Evolutionary conservation across 2,797 vertebrate genomes (phyloP).

Genomic region (Sphenodon punctatus): DNA sequence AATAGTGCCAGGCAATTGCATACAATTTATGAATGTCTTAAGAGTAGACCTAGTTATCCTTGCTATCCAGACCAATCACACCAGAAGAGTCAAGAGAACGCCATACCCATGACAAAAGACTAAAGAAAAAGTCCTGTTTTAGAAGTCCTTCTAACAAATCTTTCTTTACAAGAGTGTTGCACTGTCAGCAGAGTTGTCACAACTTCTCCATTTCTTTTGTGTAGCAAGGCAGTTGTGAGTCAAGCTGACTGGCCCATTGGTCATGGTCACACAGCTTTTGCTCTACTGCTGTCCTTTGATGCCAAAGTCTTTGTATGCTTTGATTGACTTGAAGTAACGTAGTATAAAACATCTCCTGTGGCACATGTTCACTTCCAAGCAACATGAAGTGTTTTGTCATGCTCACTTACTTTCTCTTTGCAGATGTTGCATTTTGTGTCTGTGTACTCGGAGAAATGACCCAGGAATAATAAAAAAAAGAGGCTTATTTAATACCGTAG

Average conservation of each 20-base stretch:
- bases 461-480: fast-evolving
- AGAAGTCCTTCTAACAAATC: constrained; percentile 12
- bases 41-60: neutral
- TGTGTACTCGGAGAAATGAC: neutral
- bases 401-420: neutral
- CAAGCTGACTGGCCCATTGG: neutral
- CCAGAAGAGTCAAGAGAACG: neutral
- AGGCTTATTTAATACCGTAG: neutral
- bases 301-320: neutral
- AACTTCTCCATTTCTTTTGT: neutral
- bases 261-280: neutral
- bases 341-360: neutral
- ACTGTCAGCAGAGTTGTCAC: constrained; percentile 29
- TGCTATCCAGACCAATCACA: neutral
- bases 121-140: neutral
- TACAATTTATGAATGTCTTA: too few species aligned
- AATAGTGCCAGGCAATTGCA: too few species aligned
- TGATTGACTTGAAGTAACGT: neutral
- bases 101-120: neutral
- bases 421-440: neutral
- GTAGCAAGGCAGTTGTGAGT: constrained; percentile 5
- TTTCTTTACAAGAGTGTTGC: too few species aligned
- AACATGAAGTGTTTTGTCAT: neutral
- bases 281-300: neutral
- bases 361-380: neutral